phyloP scores from a whole-genome alignment of 2,113 vertebrate species.

The Sorex araneus region DNA sequence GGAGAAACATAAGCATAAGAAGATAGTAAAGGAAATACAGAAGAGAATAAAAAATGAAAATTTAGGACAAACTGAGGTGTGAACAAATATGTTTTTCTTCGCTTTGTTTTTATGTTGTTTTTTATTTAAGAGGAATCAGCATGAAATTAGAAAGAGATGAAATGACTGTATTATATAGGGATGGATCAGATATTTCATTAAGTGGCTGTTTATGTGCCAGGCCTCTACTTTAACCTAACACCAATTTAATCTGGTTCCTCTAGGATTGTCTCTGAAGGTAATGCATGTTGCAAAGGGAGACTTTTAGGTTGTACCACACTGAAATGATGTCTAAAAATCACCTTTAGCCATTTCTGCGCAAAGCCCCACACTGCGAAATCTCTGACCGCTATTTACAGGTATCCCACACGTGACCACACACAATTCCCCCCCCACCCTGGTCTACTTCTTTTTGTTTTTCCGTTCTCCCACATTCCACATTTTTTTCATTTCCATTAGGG shows the following conservation, averaged over 20 bases:
- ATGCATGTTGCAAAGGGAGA: constrained; percentile 25
- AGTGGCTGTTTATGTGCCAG: background rate
- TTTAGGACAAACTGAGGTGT: background rate
- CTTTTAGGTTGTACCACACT: background rate
- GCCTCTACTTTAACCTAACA: background rate
- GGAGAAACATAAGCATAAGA: constrained; percentile 2
- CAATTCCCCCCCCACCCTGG: background rate
- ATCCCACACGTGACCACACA: rapidly evolving
- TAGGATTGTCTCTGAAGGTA: background rate
- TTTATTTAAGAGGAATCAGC: background rate
- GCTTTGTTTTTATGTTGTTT: too few species aligned
- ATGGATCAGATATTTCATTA: background rate
- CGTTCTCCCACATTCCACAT: background rate
- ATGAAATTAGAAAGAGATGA: constrained; percentile 1
- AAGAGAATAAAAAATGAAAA: constrained; percentile 5
- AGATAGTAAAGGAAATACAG: background rate
- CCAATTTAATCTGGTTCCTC: constrained; percentile 27
- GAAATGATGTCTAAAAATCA: background rate
- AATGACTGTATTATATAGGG: background rate
- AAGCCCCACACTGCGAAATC: background rate
- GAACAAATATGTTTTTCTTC: background rate
- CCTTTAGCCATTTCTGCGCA: background rate
- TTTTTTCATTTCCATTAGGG: background rate
- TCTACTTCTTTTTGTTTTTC: background rate
- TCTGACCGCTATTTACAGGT: background rate